phyloP scores from a whole-genome alignment of 2,797 vertebrate genomes.

The Anguilla pacifica region DNA sequence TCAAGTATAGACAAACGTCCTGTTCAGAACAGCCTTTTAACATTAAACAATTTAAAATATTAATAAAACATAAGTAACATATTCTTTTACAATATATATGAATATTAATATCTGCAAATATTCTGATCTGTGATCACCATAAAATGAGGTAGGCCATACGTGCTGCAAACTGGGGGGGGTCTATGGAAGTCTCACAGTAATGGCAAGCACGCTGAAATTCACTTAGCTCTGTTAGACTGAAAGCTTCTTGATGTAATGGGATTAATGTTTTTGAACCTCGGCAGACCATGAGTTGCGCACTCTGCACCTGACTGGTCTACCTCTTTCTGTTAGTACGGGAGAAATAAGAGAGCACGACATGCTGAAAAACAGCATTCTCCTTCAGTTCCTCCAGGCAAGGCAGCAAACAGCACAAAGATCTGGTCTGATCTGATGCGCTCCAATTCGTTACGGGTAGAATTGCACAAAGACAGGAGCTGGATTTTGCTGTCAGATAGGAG shows the following conservation, averaged over 20 bases:
- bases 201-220: background rate
- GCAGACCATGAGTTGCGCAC: background rate
- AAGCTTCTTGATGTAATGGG: constrained; percentile 18
- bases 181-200: background rate
- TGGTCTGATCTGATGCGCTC: constrained; percentile 1
- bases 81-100: background rate
- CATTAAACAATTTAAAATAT: background rate
- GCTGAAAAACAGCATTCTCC: background rate
- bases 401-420: background rate
- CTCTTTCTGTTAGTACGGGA: background rate
- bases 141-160: background rate
- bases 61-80: background rate
- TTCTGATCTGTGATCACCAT: background rate
- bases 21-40: background rate
- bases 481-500: constrained; percentile 18
- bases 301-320: constrained; percentile 8
- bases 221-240: background rate
- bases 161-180: background rate
- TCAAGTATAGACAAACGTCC: background rate
- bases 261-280: background rate
- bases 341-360: background rate
- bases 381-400: background rate
- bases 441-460: constrained; percentile 1
- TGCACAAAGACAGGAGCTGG: constrained; percentile 4
- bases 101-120: background rate